Base-by-base conservation (phyloP, 2,888 invertebrate species). In the Nasonovia ribisnigri region DNA sequence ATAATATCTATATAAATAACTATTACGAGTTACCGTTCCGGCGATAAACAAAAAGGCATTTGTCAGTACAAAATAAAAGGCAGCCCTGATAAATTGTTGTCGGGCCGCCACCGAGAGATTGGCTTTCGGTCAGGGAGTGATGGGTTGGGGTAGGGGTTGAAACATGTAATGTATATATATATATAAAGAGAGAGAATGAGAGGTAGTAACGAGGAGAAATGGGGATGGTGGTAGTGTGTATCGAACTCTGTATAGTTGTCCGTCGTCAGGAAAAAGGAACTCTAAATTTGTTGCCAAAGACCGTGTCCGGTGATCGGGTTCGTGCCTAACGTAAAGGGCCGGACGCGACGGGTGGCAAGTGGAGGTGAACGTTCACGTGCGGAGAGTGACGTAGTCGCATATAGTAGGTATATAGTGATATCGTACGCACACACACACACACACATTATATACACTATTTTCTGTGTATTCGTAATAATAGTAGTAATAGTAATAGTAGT, bases 1-100 rank as follows among this genome's bases (percentile, higher is more conserved):
- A 51, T 51, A 88, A 88, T 89, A 92, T 57, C 46, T 93, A 77
- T 54, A 90, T 60, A 93, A 84, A 90, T 93, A 87, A 90, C 90
- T 93, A 90, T 93, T 90, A 90, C 51, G 90, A 67, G 90, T 90
- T 93, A 93, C 86, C 93, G 93, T 92, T 88, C 42, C 90, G 90
- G 86, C 86, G 93, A 93, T 93, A 93, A 93, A 93, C 90, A 90
- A 93, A 93, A 93, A 90, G 51, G 90, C 93, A 93, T 93, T 93
- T 93, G 93, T 93, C 93, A 67, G 90, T 93, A 67, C 8, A 89
- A 67, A 90, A 90, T 90, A 90, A 57, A 93, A 92, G 43, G 88
- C 24, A 67, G 51, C 24, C n/a, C 54, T 92, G 92, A 92, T 92
- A 92, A 92, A 92, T 92, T 43, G 77, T 84, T 92, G 88, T 88